phyloP scores from a whole-genome alignment of 92 coral and sea anemone species.

The Siderastrea siderea region DNA sequence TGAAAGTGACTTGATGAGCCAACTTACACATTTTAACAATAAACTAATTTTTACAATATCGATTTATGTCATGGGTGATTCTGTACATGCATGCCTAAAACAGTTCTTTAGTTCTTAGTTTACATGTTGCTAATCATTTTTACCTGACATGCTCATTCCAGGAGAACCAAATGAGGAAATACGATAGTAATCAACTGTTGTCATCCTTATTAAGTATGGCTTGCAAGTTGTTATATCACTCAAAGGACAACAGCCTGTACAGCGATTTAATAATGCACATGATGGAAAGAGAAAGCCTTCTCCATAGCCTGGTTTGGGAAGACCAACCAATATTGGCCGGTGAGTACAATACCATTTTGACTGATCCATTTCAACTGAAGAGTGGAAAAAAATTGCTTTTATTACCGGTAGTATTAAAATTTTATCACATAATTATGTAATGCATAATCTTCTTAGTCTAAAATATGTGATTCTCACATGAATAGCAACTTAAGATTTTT shows the following conservation, averaged over 20 bases:
- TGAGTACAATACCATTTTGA: neutral
- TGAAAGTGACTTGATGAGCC: no score
- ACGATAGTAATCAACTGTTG: neutral
- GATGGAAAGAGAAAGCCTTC: neutral
- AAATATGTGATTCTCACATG: no score
- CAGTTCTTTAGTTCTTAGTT: no score
- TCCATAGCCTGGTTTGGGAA: neutral
- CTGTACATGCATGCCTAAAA: no score
- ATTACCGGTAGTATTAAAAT: neutral
- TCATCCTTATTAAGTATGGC: neutral
- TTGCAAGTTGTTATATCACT: neutral
- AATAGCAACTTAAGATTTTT: no score
- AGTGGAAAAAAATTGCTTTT: neutral
- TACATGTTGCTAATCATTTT: neutral
- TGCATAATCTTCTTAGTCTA: no score
- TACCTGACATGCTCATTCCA: neutral
- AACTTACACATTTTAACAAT: no score
- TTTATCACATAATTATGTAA: no score
- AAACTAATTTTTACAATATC: no score
- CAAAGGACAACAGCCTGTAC: neutral
- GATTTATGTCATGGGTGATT: no score
- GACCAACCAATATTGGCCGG: neutral
- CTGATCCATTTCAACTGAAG: neutral
- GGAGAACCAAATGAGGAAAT: neutral
- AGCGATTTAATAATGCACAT: slow-evolving; percentile 1